phyloP scores from a whole-genome alignment of 2,888 invertebrate genomes.

The Pseudococcus viburni region DNA sequence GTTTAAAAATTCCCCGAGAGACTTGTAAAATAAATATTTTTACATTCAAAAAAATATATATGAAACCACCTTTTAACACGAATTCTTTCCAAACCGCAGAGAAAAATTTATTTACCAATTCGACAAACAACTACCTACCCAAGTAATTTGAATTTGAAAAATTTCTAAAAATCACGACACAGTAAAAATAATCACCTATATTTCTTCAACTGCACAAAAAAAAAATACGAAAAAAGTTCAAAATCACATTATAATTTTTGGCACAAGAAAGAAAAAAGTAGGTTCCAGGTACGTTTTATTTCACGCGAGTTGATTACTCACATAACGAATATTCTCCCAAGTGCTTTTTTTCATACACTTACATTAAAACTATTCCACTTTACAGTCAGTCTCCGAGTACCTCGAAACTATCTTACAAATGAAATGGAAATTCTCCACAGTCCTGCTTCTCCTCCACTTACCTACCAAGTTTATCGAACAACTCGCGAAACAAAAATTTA shows the following conservation, averaged over 20 bases:
- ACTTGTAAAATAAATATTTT: no score
- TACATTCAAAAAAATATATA: no score
- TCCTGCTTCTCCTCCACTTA: background rate
- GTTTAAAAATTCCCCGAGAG: no score
- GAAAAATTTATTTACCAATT: no score
- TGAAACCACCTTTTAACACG: no score
- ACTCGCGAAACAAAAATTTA: background rate
- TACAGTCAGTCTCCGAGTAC: background rate
- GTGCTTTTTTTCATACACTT: background rate
- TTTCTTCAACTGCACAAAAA: no score
- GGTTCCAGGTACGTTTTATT: background rate
- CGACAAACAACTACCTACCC: no score
- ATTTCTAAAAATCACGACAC: no score
- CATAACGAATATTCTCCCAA: conserved; percentile 3
- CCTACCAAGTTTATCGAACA: background rate
- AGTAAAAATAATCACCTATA: no score
- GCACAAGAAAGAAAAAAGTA: background rate
- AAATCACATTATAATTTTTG: background rate
- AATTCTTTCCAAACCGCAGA: no score
- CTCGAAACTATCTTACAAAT: background rate
- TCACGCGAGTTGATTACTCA: no score
- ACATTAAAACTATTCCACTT: conserved; percentile 27
- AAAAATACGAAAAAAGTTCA: background rate
- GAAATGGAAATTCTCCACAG: background rate
- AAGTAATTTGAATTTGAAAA: no score